Evolutionary conservation across 2,113 vertebrate genomes (phyloP).

Genomic region (Ornithorhynchus anatinus): DNA sequence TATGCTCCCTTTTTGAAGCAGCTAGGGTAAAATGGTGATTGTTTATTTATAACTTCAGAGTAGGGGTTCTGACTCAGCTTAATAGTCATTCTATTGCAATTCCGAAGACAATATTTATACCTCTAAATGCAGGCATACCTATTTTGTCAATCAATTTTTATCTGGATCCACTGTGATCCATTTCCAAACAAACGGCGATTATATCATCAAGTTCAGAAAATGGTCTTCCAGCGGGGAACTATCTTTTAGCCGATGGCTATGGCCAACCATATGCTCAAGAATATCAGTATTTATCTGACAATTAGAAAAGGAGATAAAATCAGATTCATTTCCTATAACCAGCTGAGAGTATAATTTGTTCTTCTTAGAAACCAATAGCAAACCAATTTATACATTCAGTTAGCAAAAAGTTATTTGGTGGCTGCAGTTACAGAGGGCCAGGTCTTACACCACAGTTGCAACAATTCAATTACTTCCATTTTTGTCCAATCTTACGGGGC

Average conservation of each 20-base stretch:
- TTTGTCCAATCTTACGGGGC: background rate
- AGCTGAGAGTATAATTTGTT: slow-evolving; percentile 36
- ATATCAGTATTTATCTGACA: slow-evolving; percentile 25
- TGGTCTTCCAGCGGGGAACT: background rate
- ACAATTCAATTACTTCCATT: background rate
- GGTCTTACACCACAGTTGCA: background rate
- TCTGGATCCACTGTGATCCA: background rate
- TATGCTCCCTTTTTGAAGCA: too few relatives aligned
- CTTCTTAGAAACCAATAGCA: slow-evolving; percentile 26
- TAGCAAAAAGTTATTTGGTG: slow-evolving; percentile 13
- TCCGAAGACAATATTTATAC: background rate
- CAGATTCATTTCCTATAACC: slow-evolving; percentile 35
- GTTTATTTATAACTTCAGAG: background rate
- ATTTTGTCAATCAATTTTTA: background rate
- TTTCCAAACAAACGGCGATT: background rate
- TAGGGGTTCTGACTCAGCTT: fast-evolving
- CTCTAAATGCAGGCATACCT: background rate
- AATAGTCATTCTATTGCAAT: background rate
- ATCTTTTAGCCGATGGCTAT: background rate
- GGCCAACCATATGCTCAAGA: background rate
- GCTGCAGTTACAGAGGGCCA: background rate
- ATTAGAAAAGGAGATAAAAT: slow-evolving; percentile 21
- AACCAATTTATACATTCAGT: slow-evolving; percentile 14
- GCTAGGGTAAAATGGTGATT: background rate
- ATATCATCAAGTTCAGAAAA: slow-evolving; percentile 9